phyloP scores from a whole-genome alignment of 2,888 invertebrate species.

The Hanleya hanleyi region DNA sequence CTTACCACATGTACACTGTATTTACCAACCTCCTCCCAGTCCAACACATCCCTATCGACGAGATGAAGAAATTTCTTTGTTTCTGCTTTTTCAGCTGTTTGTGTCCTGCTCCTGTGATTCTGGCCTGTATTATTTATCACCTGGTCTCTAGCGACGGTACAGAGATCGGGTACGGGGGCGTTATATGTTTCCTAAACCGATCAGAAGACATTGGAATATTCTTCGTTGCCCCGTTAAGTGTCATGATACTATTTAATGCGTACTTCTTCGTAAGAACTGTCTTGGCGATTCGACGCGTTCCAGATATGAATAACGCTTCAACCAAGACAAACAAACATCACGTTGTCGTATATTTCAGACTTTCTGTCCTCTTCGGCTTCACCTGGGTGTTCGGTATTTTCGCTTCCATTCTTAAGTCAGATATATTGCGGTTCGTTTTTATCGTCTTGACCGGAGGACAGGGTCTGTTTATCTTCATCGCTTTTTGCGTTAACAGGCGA shows the following conservation, averaged over 20 bases:
- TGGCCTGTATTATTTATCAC: not conserved
- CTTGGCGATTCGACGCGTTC: not conserved
- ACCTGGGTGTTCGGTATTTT: slow-evolving; percentile 20
- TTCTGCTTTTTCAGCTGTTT: not conserved
- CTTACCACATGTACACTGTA: slow-evolving; percentile 2
- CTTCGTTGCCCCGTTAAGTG: slow-evolving; percentile 13
- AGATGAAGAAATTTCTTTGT: not conserved
- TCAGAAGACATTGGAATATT: slow-evolving; percentile 1
- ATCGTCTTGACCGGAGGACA: slow-evolving; percentile 14
- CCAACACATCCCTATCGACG: not conserved
- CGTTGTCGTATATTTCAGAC: slow-evolving; percentile 13
- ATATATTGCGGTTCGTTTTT: slow-evolving; percentile 16
- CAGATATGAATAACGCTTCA: not conserved
- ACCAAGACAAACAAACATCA: slow-evolving; percentile 1
- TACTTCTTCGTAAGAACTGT: slow-evolving; percentile 15
- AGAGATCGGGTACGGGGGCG: slow-evolving; percentile 18
- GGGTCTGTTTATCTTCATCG: slow-evolving; percentile 20
- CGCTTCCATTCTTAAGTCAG: not conserved
- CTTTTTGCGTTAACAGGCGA: slow-evolving; percentile 6
- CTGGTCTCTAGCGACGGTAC: not conserved
- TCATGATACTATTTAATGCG: slow-evolving; percentile 9
- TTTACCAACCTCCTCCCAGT: not conserved
- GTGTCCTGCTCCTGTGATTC: not conserved
- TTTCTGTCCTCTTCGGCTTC: slow-evolving; percentile 17
- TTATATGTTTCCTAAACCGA: slow-evolving; percentile 13